Evolutionary conservation across 2,888 invertebrate species (phyloP), one percentile per base, ranked within the genome.

Genomic region (Amiota mariae): DNA sequence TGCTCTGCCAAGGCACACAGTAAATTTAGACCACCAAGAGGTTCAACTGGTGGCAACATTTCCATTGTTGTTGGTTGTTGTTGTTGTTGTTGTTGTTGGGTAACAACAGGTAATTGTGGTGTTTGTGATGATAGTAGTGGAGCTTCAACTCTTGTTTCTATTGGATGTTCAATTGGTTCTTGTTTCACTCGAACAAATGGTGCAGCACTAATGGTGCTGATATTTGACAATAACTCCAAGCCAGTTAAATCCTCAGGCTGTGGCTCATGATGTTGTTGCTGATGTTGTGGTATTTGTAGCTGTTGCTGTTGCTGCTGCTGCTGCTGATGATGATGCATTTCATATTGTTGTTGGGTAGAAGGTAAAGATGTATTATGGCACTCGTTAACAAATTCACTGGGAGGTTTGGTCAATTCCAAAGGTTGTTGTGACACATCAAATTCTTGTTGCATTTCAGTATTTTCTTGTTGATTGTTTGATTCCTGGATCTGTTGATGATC

Each of bases 1-100:
- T 96, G 96, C 85, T 96, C 96, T 0, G 96, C 97, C 75, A 96
- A 90, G 10, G 96, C 96, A 88, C 96, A 96, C 46, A 97, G 89
- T 49, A 97, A 88, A 72, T 95, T 94, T 15, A 97, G 90, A 0
- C 94, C 94, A 36, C 93, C 94, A 18, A 94, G 89, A 3, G 87
- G 86, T 72, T 88, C 88, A 2, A 80, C 78, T 8, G 80, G 79
- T 10, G 79, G 71, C 20, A 71, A 75, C 51, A 81, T 66, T 70
- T 81, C 76, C 56, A 78, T 61, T 20, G 79, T 36, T 1, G 74
- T 20, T 36, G 1, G 10, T 10, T 73, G 20, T 12, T 59, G 54
- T n/a, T n/a, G n/a, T n/a, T n/a, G n/a, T n/a, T n/a, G n/a, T n/a
- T n/a, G n/a, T n/a, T n/a, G 20, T 12, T 59, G 54, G 36, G 2